Percentiles rank a stretch among this genome's conserved stretches.
Conservation (phyloP, 2,113 vertebrate genomes). For the Trichechus manatus region DNA sequence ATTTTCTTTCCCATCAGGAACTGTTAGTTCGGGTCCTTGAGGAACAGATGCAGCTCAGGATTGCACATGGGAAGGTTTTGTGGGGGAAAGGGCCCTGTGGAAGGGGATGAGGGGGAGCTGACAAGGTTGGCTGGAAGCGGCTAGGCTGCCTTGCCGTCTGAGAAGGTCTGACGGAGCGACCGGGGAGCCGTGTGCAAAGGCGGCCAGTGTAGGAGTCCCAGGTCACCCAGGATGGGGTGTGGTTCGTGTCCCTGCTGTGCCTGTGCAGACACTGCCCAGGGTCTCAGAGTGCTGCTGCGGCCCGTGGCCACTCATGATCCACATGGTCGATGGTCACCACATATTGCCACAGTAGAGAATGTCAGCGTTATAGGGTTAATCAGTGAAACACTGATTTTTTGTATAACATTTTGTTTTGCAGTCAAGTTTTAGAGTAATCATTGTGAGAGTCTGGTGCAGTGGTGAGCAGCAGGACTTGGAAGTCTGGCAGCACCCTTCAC, state of each 20-base stretch:
- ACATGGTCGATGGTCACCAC: too few relatives aligned
- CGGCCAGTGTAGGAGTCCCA: fast-evolving
- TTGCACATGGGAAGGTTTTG: background rate
- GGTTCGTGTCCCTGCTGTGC: background rate
- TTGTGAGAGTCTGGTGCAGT: background rate
- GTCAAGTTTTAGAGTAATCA: background rate
- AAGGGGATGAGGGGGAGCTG: background rate
- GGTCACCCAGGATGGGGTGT: background rate
- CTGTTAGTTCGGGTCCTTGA: background rate
- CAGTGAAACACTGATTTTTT: background rate
- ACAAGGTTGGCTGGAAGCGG: background rate
- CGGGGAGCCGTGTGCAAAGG: background rate
- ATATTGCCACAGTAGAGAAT: too few relatives aligned
- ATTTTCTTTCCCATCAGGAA: background rate
- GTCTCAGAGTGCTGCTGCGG: too few relatives aligned
- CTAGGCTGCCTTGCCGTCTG: background rate
- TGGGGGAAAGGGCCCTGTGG: too few relatives aligned
- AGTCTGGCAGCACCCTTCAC: fast-evolving
- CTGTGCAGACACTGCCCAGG: background rate
- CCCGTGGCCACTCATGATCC: too few relatives aligned
- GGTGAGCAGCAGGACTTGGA: background rate
- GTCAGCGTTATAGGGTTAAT: too few relatives aligned
- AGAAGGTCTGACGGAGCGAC: too few relatives aligned
- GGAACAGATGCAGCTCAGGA: background rate
- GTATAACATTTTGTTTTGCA: background rate